Evolutionary conservation across 2,797 vertebrate genomes (phyloP).

Genomic region (Pteropus rufus): DNA sequence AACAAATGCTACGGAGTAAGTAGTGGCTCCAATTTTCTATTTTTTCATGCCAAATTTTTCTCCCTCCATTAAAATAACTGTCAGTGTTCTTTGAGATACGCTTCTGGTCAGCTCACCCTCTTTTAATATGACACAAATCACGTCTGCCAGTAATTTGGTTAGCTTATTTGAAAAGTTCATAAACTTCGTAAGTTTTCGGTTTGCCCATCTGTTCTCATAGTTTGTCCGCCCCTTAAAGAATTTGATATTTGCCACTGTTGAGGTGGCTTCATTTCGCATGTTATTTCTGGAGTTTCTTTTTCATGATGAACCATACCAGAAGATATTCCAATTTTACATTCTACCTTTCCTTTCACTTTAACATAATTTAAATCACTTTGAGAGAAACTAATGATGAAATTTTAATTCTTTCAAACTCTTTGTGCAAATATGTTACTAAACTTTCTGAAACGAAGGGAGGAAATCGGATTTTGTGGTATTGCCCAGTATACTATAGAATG

Average conservation of each 20-base stretch:
- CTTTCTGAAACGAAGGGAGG: background rate
- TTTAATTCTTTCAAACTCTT: background rate
- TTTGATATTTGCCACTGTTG: background rate
- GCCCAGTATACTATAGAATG: background rate
- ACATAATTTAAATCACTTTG: conserved; percentile 20
- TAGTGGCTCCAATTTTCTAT: background rate
- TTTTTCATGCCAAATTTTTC: background rate
- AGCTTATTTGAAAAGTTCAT: conserved; percentile 41
- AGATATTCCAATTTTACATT: background rate
- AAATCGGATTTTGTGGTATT: background rate
- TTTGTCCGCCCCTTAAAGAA: conserved; percentile 12
- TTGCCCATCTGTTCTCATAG: conserved; percentile 18
- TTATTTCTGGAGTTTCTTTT: conserved; percentile 1
- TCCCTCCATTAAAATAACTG: background rate
- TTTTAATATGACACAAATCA: background rate
- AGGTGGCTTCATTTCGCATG: background rate
- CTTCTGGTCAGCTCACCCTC: background rate
- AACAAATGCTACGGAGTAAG: background rate
- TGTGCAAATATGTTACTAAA: background rate
- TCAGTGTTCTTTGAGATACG: background rate
- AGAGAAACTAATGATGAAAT: background rate
- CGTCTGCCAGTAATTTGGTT: background rate
- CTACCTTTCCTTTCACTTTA: conserved; percentile 13
- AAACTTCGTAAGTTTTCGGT: background rate
- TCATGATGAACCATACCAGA: background rate